Evolutionary conservation across 2,113 vertebrate species (phyloP), one percentile per base, ranked within the genome.

Genomic region (Chascanopsetta lugubris): DNA sequence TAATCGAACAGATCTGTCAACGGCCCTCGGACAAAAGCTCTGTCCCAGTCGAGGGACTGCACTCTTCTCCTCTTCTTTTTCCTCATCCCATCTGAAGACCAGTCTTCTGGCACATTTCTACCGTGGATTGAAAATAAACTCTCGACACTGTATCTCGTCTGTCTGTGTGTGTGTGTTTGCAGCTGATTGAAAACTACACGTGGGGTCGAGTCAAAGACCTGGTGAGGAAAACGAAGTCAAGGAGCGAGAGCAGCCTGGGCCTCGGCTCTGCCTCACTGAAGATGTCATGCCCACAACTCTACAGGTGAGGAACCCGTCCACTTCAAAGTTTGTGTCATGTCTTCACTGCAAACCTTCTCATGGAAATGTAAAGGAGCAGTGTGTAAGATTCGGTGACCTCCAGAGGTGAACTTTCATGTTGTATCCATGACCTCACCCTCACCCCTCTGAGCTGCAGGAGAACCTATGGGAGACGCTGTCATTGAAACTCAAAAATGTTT

Each of bases 221-320:
- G 46, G 80, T 95, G 75, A 94, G 86, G 71, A 95, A 86, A 72
- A 93, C 90, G 1, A 88, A 91, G 40, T 1, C 90, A 46, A 90
- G 82, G 65, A 94, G 92, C 62, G 92, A 91, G 57, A 93, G 78
- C 84, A 88, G 89, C 45, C 71, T 94, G 62, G 93, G 89, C 22
- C 68, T 93, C 48, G 88, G 82, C 13, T 92, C 93, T 0, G 48
- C 83, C 18, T 91, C 93, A 24, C 85, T 96, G 49, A 95, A 96
- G 86, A 94, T 91, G 72, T 96, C 94, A 8, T 96, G 94, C 59
- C 94, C 94, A 25, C 94, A 96, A 64, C 38, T 96, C 36, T 95
- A 94, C 79, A 90, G 91, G 94, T 95, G 61, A 79, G 53, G 18
- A 45, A n/a, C 2, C 38, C 40, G 5, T 10, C 42, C 3, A 24